A percentile compares a stretch with the other conserved stretches of the same genome.
Conservation (phyloP, 2,113 vertebrate species). For the Odocoileus hemionus region DNA sequence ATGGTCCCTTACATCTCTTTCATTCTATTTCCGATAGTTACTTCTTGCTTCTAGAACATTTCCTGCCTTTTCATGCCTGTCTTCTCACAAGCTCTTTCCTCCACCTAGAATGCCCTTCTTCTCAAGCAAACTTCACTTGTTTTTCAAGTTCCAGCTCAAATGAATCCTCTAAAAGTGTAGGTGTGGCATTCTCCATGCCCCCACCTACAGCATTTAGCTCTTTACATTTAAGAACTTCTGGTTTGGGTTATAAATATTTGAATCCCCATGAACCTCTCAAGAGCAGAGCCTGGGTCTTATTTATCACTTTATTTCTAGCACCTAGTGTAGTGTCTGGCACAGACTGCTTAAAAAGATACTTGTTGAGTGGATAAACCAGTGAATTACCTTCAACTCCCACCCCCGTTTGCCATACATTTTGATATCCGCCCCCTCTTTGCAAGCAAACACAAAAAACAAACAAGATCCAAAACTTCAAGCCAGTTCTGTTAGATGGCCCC, state of each 20-base stretch:
- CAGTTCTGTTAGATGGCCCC: background rate
- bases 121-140: background rate
- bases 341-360: background rate
- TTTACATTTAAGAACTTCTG: slow-evolving; percentile 8
- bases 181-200: background rate
- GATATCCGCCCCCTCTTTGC: background rate
- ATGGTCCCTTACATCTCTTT: background rate
- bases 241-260: slow-evolving; percentile 7
- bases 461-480: background rate
- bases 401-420: background rate
- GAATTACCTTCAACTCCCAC: background rate
- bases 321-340: background rate
- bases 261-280: background rate
- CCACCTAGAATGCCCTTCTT: background rate
- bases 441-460: background rate
- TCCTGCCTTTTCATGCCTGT: background rate
- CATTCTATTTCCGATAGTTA: background rate
- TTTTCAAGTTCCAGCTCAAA: background rate
- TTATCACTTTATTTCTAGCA: slow-evolving; percentile 15
- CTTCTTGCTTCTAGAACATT: background rate
- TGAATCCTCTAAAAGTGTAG: background rate
- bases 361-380: background rate
- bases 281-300: background rate
- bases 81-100: slow-evolving; percentile 13
- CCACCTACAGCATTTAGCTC: background rate